Evolutionary conservation across 2,888 invertebrate species (phyloP).

Genomic region (Luffia ferchaultella): DNA sequence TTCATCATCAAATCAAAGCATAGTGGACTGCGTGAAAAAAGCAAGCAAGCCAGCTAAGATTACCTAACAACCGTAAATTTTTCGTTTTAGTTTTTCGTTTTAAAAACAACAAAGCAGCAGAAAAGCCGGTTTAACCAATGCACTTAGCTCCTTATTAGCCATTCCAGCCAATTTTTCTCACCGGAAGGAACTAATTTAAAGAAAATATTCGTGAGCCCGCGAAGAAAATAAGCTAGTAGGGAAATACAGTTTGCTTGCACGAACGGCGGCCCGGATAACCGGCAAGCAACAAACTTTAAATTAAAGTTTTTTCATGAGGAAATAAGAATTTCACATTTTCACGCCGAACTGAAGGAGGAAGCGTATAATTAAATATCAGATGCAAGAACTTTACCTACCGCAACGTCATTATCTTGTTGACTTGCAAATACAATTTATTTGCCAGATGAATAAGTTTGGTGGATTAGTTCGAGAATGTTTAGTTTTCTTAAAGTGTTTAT

Average conservation of each 20-base stretch:
- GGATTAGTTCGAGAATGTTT: no score
- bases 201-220: slow-evolving; percentile 59
- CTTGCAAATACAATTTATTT: background rate
- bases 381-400: slow-evolving; percentile 21
- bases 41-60: no score
- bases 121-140: no score
- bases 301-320: slow-evolving; percentile 50
- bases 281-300: slow-evolving; percentile 55
- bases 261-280: slow-evolving; percentile 44
- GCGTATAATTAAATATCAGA: slow-evolving; percentile 29
- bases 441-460: background rate
- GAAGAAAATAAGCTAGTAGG: slow-evolving; percentile 63
- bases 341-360: background rate
- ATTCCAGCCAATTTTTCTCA: slow-evolving; percentile 54
- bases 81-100: no score
- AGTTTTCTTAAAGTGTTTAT: no score
- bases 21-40: no score
- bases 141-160: no score
- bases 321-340: slow-evolving; percentile 33
- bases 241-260: slow-evolving; percentile 57
- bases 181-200: slow-evolving; percentile 66
- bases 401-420: background rate
- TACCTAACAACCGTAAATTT: no score
- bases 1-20: no score
- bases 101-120: no score